These are phyloP conservation scores for Stenolophus ochropezus DNA, from an alignment of 2,888 invertebrate species.

Conservation along the genomic window DNA sequence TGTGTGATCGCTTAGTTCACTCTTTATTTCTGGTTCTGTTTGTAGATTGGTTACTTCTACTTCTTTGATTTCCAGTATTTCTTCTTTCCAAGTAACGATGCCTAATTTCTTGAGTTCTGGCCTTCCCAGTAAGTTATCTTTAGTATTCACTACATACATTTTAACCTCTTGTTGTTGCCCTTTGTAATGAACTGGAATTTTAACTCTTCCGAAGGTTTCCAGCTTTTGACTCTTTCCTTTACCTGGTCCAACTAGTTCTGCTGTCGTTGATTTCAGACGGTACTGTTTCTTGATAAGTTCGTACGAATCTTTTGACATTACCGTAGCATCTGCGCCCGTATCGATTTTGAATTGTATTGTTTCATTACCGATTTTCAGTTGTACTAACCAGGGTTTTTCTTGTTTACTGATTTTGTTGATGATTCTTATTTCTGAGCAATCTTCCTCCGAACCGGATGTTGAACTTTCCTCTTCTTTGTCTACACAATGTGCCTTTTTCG, in stretches of 20 bases:
- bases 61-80: not conserved
- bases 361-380: not conserved
- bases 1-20: too few species aligned
- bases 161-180: not conserved
- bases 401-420: not conserved
- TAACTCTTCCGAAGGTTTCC: not conserved
- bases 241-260: not conserved
- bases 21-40: not conserved
- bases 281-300: not conserved
- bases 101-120: constrained; percentile 55
- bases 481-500: constrained; percentile 29
- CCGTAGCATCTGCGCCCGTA: constrained; percentile 55
- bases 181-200: not conserved
- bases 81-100: constrained; percentile 47
- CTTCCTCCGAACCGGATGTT: not conserved
- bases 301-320: constrained; percentile 32
- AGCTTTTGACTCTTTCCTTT: constrained; percentile 16
- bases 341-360: constrained; percentile 55
- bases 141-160: constrained; percentile 44
- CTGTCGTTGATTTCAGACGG: not conserved
- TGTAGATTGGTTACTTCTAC: not conserved
- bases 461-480: not conserved
- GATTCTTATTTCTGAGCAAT: not conserved
- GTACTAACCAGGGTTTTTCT: constrained; percentile 21
- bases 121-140: constrained; percentile 61